Conservation (phyloP, 2,797 vertebrate species). For the Hippopotamyrus pictus region DNA sequence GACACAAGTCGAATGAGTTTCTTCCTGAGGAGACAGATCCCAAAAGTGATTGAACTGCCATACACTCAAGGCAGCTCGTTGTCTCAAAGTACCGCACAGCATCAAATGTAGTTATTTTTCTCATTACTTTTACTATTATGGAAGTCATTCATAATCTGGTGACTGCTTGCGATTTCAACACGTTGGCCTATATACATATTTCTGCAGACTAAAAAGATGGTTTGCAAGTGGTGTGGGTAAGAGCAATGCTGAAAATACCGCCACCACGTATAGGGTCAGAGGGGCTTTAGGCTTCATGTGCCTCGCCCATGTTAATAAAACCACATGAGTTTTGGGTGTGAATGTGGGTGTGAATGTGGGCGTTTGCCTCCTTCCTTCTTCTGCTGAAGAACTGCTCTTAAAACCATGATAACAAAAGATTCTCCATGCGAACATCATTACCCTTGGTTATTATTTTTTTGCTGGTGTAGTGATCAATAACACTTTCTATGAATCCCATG, state of each 20-base stretch:
- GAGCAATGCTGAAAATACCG: background rate
- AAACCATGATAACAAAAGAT: background rate
- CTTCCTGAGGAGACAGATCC: background rate
- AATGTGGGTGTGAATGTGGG: background rate
- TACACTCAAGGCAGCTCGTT: background rate
- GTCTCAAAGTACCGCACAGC: background rate
- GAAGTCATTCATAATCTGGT: background rate
- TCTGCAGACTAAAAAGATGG: background rate
- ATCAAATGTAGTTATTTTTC: background rate
- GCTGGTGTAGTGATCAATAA: background rate
- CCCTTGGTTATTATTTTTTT: background rate
- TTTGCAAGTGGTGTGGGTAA: background rate
- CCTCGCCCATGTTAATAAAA: background rate
- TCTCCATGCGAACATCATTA: background rate
- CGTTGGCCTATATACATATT: background rate
- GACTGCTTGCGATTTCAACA: background rate
- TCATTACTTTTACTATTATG: background rate
- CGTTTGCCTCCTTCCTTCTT: background rate
- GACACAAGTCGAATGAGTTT: slow-evolving; percentile 19
- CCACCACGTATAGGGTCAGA: background rate
- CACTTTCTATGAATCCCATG: background rate
- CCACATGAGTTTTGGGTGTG: background rate
- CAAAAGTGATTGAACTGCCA: background rate
- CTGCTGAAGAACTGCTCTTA: background rate
- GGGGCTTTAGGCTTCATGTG: background rate